These are phyloP conservation scores for Lasioglossum calceatum DNA, from an alignment of 2,888 invertebrate genomes.

Conservation along the genomic window DNA sequence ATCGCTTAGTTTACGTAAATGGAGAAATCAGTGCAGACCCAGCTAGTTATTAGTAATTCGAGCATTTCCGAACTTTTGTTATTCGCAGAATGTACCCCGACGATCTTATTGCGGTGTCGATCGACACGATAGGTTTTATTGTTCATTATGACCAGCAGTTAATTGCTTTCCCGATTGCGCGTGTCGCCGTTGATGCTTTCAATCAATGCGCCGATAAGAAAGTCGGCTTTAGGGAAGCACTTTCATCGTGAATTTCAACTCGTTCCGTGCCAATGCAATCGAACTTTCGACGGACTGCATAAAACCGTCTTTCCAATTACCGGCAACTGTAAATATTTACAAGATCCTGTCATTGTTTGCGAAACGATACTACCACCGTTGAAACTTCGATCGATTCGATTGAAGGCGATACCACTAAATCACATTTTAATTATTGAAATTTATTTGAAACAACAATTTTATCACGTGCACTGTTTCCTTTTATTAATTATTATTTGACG, in stretches of 20 bases:
- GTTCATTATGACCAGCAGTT: constrained; percentile 10
- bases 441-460: not conserved
- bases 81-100: not conserved
- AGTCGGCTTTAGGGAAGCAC: constrained; percentile 60
- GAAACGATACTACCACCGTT: not conserved
- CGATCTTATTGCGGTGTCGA: too few relatives aligned
- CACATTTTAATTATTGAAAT: not conserved
- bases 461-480: too few relatives aligned
- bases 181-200: constrained; percentile 24
- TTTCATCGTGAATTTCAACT: constrained; percentile 64
- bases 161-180: constrained; percentile 19
- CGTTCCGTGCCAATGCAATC: constrained; percentile 51
- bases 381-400: constrained; percentile 15
- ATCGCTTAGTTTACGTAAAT: constrained; percentile 37
- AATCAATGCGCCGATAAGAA: constrained; percentile 52
- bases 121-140: not conserved
- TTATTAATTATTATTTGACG: too few relatives aligned
- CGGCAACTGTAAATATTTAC: constrained; percentile 24
- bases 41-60: not conserved
- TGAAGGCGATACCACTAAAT: not conserved
- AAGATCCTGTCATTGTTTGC: constrained; percentile 4
- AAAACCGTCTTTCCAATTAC: constrained; percentile 19
- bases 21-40: constrained; percentile 26
- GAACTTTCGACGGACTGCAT: constrained; percentile 55
- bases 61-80: not conserved